Base-by-base conservation (phyloP, 2,888 invertebrate genomes). In the Argyresthia goedartella region DNA sequence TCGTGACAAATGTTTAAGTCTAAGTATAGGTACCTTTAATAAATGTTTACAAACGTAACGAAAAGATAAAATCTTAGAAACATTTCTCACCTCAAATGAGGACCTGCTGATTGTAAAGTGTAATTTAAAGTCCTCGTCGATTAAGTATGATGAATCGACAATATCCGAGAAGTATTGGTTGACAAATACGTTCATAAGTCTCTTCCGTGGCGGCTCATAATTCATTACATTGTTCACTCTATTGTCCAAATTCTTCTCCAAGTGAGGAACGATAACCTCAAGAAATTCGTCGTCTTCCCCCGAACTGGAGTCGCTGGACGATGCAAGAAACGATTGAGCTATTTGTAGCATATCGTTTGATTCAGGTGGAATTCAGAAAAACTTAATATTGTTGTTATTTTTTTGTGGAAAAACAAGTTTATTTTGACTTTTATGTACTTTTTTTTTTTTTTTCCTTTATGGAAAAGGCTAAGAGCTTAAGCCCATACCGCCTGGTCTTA, bases 71-170 rank as follows among this genome's bases (percentile, higher is more conserved):
- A 25, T 2, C 6, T 25, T 25, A 25, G 2, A 6, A 25, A 6
- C 25, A 25, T 25, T 25, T 25, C 16, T 42, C 16, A 50, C 50
- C 50, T 50, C 50, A 36, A 50, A 50, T 7, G 50, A 50, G 16
- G 25, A n/a, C 13, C 50, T 13, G 13, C 25, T 42, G 9, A 50
- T 50, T 13, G 8, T 11, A 42, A 50, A 50, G 9, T 42, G 41
- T 13, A 16, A 11, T 8, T 33, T 41, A 25, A 50, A 50, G n/a
- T 50, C 50, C 11, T 42, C 39, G 10, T 13, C 14, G 8, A 14
- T 14, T 13, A 48, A 35, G 13, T 35, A 36, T 8, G 48, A 15
- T 10, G 36, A 35, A 8, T 15, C 6, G 15, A 15, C n/a, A 14
- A 48, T 36, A 48, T 48, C 48, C 9, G 14, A 8, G 6, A 48